phyloP scores from a whole-genome alignment of 2,113 vertebrate species.

The Myxocyprinus asiaticus region DNA sequence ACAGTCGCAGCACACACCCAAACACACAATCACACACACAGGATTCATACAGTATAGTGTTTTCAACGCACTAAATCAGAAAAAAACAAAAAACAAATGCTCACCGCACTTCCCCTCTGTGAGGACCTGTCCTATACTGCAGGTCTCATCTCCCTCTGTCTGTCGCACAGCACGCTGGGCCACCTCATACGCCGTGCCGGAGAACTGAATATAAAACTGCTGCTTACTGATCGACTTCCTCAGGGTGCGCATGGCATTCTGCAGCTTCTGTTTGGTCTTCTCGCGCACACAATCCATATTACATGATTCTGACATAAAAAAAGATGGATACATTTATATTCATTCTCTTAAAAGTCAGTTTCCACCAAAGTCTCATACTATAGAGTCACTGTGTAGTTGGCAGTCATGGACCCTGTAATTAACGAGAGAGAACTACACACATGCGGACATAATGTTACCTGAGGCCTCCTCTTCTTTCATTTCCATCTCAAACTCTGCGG shows the following conservation, averaged over 20 bases:
- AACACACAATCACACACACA: background rate
- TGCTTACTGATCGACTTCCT: conserved; percentile 93
- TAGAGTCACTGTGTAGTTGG: too few relatives aligned
- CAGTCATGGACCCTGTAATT: too few relatives aligned
- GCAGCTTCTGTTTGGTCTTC: conserved; percentile 86
- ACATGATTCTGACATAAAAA: conserved; percentile 80
- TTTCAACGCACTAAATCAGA: background rate
- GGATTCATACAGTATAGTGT: background rate
- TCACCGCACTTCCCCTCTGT: conserved; percentile 88
- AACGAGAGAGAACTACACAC: conserved; percentile 41
- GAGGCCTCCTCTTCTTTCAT: conserved; percentile 87
- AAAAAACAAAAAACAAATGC: conserved; percentile 41
- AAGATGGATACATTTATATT: background rate
- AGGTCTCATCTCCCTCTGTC: conserved; percentile 76
- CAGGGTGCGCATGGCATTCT: conserved; percentile 88
- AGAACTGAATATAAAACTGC: conserved; percentile 93
- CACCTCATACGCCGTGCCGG: conserved; percentile 91
- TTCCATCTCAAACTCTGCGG: conserved; percentile 92
- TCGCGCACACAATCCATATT: conserved; percentile 86
- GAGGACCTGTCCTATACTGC: conserved; percentile 84
- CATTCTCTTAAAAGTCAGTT: too few relatives aligned
- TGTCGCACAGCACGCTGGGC: conserved; percentile 83
- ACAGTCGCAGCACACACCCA: background rate
- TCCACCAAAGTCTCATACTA: too few relatives aligned
- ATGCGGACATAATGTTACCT: conserved; percentile 74